phyloP scores from a whole-genome alignment of 1,140 invertebrate genomes.

The Muscidifurax raptorellus region DNA sequence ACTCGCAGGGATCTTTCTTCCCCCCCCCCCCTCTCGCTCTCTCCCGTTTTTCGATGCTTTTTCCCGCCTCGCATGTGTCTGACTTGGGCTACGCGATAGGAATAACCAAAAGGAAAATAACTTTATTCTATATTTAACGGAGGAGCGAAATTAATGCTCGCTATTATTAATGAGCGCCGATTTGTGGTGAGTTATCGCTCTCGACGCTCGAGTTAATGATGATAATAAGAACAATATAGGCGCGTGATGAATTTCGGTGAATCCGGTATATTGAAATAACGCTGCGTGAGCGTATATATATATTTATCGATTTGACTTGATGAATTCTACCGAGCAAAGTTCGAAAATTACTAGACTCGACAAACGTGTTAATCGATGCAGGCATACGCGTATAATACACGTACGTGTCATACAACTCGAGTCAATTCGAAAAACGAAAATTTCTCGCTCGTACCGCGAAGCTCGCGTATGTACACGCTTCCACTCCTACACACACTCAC shows the following conservation, averaged over 20 bases:
- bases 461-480: background rate
- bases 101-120: conserved; percentile 17
- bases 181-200: background rate
- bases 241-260: background rate
- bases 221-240: background rate
- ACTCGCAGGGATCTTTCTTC: background rate
- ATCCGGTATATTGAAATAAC: background rate
- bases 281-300: background rate
- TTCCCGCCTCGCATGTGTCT: background rate
- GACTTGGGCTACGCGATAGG: background rate
- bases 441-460: background rate
- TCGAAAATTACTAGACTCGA: too few species aligned
- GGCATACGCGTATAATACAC: too few species aligned
- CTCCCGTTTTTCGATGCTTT: conserved; percentile 39
- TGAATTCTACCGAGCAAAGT: too few species aligned
- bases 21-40: conserved; percentile 9
- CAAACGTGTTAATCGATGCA: too few species aligned
- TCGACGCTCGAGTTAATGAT: background rate
- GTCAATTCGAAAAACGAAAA: background rate
- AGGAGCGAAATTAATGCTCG: background rate
- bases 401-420: too few species aligned
- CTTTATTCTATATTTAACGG: conserved; percentile 27
- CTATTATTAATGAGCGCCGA: background rate
- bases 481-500: background rate
- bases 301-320: too few species aligned